Percentiles rank a stretch among this genome's conserved stretches.
These are phyloP conservation scores for Sesamia inferens DNA, from an alignment of 2,888 invertebrate species.

Conservation along the genomic window DNA sequence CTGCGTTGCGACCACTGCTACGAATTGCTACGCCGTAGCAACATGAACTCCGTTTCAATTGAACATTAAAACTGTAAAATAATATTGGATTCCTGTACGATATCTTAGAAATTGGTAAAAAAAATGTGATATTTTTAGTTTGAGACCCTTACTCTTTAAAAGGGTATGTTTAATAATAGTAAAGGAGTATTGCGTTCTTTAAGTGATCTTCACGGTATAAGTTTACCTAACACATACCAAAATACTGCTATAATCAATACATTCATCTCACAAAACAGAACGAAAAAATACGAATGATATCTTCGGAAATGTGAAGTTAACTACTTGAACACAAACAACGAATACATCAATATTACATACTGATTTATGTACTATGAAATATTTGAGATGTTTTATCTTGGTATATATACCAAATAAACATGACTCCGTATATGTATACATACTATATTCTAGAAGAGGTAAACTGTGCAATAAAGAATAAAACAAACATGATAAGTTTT, in stretches of 20 bases:
- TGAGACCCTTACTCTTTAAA: constrained; percentile 14
- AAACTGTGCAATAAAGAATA: too few relatives aligned
- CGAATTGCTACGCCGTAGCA: constrained; percentile 48
- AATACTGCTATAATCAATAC: not conserved
- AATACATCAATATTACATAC: not conserved
- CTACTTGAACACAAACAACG: constrained; percentile 26
- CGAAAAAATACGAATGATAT: constrained; percentile 9
- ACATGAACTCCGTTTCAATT: constrained; percentile 16
- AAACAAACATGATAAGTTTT: not conserved
- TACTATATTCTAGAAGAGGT: too few relatives aligned
- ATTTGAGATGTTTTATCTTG: too few relatives aligned
- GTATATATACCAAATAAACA: not conserved
- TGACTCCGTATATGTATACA: not conserved
- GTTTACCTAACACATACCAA: constrained; percentile 1
- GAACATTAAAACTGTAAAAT: constrained; percentile 8
- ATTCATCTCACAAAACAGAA: constrained; percentile 7
- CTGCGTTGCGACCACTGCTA: constrained; percentile 17
- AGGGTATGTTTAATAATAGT: constrained; percentile 2
- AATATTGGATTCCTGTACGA: constrained; percentile 33
- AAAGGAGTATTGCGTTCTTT: not conserved
- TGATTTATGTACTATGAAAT: too few relatives aligned
- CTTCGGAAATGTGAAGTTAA: constrained; percentile 9
- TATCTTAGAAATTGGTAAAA: constrained; percentile 7
- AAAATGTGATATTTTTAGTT: constrained; percentile 44
- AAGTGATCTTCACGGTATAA: constrained; percentile 9